These are phyloP conservation scores for Caracal caracal DNA, from an alignment of 2,113 vertebrate genomes.

Conservation along the genomic window DNA sequence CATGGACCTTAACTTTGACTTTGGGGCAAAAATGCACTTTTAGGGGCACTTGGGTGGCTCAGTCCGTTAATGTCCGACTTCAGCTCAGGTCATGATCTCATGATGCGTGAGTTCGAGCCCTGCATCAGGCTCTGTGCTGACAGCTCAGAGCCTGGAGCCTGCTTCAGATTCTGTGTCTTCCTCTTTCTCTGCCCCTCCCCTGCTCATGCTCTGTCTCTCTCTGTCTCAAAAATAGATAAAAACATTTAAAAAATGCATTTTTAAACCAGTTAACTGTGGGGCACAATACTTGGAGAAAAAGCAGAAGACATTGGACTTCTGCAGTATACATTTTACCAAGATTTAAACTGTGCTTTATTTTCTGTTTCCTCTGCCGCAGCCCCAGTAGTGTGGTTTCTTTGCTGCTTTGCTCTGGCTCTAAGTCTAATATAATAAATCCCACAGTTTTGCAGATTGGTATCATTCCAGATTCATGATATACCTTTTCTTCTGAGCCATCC, in stretches of 20 bases:
- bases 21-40: not conserved
- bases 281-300: not conserved
- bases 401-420: not conserved
- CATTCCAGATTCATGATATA: not conserved
- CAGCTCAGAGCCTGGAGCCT: no score
- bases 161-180: no score
- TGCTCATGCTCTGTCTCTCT: no score
- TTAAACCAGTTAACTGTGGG: not conserved
- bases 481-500: not conserved
- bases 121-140: no score
- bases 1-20: not conserved
- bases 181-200: no score
- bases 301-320: not conserved
- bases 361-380: not conserved
- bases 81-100: no score
- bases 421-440: not conserved
- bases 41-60: no score
- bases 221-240: no score
- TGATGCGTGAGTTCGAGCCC: no score
- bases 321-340: not conserved
- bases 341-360: slow-evolving; percentile 21
- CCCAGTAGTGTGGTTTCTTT: not conserved
- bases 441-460: not conserved
- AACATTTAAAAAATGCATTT: not conserved
- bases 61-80: no score